Conservation (phyloP, 2,888 invertebrate species). For the Melinopterus prodromus region DNA sequence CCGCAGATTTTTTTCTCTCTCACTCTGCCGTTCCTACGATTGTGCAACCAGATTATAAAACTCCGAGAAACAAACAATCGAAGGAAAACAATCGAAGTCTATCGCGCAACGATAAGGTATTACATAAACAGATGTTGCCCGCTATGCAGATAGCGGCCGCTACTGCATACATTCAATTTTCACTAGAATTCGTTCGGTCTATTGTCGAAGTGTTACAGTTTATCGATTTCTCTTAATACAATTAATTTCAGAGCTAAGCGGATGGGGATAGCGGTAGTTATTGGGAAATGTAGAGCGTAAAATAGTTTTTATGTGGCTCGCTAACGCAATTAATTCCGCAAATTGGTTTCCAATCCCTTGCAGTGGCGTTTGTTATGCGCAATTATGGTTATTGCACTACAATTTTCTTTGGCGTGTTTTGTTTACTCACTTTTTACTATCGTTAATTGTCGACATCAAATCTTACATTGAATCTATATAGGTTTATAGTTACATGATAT, state of each 20-base stretch:
- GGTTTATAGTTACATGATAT: too few relatives aligned
- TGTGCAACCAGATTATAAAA: not conserved
- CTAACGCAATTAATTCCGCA: not conserved
- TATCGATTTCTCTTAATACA: constrained; percentile 4
- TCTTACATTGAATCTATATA: too few relatives aligned
- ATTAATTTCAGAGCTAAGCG: not conserved
- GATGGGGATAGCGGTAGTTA: not conserved
- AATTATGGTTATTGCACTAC: not conserved
- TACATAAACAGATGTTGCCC: not conserved
- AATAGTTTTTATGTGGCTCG: not conserved
- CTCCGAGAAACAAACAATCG: not conserved
- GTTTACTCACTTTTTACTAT: not conserved
- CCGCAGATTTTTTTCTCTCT: not conserved
- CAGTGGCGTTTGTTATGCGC: not conserved
- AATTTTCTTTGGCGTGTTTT: not conserved
- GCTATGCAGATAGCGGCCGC: not conserved
- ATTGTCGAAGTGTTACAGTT: not conserved
- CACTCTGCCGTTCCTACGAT: not conserved
- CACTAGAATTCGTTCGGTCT: not conserved
- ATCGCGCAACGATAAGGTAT: not conserved
- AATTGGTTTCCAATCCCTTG: not conserved
- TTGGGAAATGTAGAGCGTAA: not conserved
- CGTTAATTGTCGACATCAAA: not conserved
- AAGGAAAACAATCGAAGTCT: not conserved
- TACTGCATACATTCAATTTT: constrained; percentile 4